Evolutionary conservation across 2,888 invertebrate genomes (phyloP), one percentile per base, ranked within the genome.

Genomic region (Melanargia galathea): DNA sequence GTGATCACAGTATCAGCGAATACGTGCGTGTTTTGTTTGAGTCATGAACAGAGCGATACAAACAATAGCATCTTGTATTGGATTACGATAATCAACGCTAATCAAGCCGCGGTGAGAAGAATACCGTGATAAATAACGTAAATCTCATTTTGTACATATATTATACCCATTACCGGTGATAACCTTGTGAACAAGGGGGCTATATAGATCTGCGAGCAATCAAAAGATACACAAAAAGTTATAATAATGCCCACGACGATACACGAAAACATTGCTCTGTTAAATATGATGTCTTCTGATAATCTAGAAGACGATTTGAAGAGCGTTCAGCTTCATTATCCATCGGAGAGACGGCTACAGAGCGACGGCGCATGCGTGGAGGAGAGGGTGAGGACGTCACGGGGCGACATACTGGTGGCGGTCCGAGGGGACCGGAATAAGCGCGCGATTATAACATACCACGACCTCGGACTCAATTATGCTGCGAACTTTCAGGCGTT

Each of bases 401-500:
- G 95, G 84, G 99, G 99, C 69, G 95, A 95, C 75, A 92, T 99
- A 75, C 94, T 97, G 77, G 98, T 99, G 64, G 97, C 98, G 66
- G 95, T 99, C 74, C 97, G 98, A 86, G 99, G 99, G 69, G 96
- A 98, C 86, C 94, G 96, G 74, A 94, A 93, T 75, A 98, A 97
- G 89, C 97, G 97, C 70, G 97, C 98, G 74, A 98, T 99, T 78
- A 77, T 99, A 79, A 99, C 99, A 72, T 99, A 98, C 92, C 99
- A 99, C 91, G 99, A 99, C 93, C 94, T 99, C 87, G 99, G 99
- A 78, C 95, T 99, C 75, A 99, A 99, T 90, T 98, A 97, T 93
- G 95, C 97, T 74, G 96, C 97, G 74, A 97, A 96, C 91, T 98
- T 97, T 89, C 97, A 97, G 92, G 97, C 97, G 52, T 98, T 97